Percentiles rank a stretch among this genome's conserved stretches.
Conservation (phyloP, 2,888 invertebrate species). For the Geotrupes spiniger region DNA sequence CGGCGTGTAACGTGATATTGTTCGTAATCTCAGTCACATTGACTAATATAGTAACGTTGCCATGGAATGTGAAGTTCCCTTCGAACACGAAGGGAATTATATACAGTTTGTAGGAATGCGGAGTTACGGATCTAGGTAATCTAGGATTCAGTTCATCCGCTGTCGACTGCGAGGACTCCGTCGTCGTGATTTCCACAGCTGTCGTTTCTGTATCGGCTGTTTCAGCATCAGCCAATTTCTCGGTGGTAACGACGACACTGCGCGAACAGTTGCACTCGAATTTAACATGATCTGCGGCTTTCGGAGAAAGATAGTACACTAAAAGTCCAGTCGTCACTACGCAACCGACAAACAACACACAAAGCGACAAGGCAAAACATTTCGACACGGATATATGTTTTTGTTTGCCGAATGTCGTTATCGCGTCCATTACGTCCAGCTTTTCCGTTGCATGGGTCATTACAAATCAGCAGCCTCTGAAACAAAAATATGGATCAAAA, state of each 20-base stretch:
- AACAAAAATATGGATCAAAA: no score
- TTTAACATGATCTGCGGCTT: conserved; percentile 9
- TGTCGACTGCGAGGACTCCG: conserved; percentile 14
- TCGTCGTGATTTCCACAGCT: conserved; percentile 13
- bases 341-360: conserved; percentile 62
- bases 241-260: conserved; percentile 3
- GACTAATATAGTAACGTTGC: conserved; percentile 64
- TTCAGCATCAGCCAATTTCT: conserved; percentile 5
- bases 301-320: conserved; percentile 71
- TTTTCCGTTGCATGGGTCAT: conserved; percentile 38
- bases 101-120: conserved; percentile 67
- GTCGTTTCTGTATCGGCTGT: conserved; percentile 9
- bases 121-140: conserved; percentile 65
- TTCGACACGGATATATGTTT: conserved; percentile 65
- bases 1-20: conserved; percentile 73
- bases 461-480: conserved; percentile 5
- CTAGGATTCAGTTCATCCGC: conserved; percentile 56
- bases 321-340: conserved; percentile 70
- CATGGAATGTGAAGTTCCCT: conserved; percentile 77
- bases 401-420: conserved; percentile 59
- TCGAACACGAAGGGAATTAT: conserved; percentile 70
- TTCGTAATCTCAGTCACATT: conserved; percentile 60
- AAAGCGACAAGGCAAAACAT: conserved; percentile 61
- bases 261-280: conserved; percentile 13
- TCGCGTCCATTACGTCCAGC: conserved; percentile 36